Conservation (phyloP, 2,113 vertebrate species). For the Microtus oregoni region DNA sequence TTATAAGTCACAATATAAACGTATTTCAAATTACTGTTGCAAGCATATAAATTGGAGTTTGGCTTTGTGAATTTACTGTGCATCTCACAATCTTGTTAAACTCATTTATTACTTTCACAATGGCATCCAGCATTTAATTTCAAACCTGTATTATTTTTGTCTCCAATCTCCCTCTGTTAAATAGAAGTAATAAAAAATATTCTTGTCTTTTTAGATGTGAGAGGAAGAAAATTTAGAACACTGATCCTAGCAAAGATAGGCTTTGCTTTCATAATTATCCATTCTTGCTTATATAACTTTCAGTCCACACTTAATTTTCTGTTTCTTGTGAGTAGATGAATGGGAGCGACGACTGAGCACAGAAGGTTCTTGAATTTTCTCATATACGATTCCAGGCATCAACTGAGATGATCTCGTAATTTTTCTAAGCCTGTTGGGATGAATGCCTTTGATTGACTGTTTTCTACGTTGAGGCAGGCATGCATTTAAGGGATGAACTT, state of each 20-base stretch:
- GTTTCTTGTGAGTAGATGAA: not conserved
- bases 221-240: not conserved
- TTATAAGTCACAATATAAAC: not conserved
- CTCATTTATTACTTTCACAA: not conserved
- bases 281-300: not conserved
- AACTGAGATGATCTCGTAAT: not conserved
- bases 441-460: not conserved
- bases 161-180: not conserved
- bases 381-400: not conserved
- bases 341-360: not conserved
- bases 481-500: not conserved
- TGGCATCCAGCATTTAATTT: constrained; percentile 20
- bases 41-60: not conserved
- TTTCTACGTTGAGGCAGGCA: not conserved
- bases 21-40: not conserved
- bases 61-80: not conserved
- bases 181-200: not conserved
- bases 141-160: not conserved
- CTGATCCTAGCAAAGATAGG: not conserved
- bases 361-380: not conserved
- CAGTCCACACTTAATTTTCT: not conserved
- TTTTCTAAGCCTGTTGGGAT: not conserved
- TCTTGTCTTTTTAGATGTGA: not conserved
- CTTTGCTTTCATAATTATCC: not conserved
- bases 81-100: not conserved